Base-by-base conservation (phyloP, 2,113 vertebrate species). In the Papio anubis region DNA sequence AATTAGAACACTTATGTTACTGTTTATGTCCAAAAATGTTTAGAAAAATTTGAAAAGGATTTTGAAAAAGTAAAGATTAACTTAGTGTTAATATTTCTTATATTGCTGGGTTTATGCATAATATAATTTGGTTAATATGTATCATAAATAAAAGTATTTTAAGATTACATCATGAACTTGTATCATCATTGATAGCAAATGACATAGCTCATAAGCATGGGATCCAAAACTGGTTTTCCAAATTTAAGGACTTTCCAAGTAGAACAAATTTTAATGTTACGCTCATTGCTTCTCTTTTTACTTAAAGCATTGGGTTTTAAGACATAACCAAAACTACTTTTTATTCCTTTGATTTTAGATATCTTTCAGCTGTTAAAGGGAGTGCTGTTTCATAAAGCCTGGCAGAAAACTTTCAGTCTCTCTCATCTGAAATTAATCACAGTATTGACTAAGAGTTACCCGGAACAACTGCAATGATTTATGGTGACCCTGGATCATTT, bases 371-470 rank as follows among this genome's bases (percentile, higher is more conserved):
- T 81, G 35, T 75, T 96, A 38, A 82, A 93, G 88, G 40, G 23
- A 96, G 4, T 40, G 25, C 2, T 40, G 25, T 85, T 61, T 75
- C 16, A 79, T 66, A 88, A 88, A 95, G 38, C 27, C 79, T 96
- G 90, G n/a, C 57, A 50, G 75, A 72, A n/a, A 80, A 13, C 5
- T 73, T 90, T 66, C 76, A 83, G 14, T 40, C 13, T 72, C 61
- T n/a, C 20, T 59, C 66, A 89, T 91, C 90, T 94, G 93, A 91
- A 91, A 81, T 96, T 40, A 81, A 89, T 93, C 78, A 90, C 9
- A 55, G 55, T 32, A 40, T 66, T 94, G 70, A 72, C 35, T 84
- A 81, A 81, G 87, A 68, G 20, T 84, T 88, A 80, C 45, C 55
- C 38, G 18, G 64, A 89, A 57, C 16, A 48, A 84, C 16, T 57